Base-by-base conservation (phyloP, 2,797 vertebrate species). In the Miichthys miiuy region DNA sequence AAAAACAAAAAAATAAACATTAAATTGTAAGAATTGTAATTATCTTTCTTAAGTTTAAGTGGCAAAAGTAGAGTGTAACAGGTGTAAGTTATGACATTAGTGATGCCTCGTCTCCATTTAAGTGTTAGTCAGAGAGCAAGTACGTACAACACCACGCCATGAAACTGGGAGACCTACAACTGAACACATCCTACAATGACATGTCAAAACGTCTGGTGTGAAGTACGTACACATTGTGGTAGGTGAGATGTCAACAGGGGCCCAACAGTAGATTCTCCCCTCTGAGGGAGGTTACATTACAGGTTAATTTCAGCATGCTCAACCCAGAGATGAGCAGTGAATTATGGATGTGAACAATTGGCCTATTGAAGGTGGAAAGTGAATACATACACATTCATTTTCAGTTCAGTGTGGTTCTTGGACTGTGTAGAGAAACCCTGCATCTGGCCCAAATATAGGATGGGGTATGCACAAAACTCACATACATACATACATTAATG, bases 341-440 rank as follows among this genome's bases (percentile, higher is more conserved):
- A 72, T 72, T 50, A 70, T 71, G 30, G 21, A 56, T 72, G 34
- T 18, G 10, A 54, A 52, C 46, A 72, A 20, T 21, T 0, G 23
- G 7, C 16, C 46, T 54, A 63, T 72, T 50, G 44, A 23, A 63
- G 10, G 21, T 54, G 18, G 61, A 38, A 25, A 66, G 41, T 58
- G 34, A 34, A 34, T 52, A 21, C 38, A 20, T 12, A 20, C 21
- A 20, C 17, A 16, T 42, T 23, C 6, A 14, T 27, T 62, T 70
- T 30, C 13, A 21, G 51, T 56, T 9, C 47, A 55, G 20, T n/a
- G 20, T n/a, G 16, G 34, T 54, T 60, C 27, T 56, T 4, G 9
- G 12, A 42, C 11, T 38, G 20, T 34, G 48, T 18, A 18, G 11
- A 48, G 47, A 5, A 48, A 56, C 18, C 20, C 18, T 76, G 23